phyloP scores from a whole-genome alignment of 2,113 vertebrate species.

The Rhinopomastus cyanomelas region DNA sequence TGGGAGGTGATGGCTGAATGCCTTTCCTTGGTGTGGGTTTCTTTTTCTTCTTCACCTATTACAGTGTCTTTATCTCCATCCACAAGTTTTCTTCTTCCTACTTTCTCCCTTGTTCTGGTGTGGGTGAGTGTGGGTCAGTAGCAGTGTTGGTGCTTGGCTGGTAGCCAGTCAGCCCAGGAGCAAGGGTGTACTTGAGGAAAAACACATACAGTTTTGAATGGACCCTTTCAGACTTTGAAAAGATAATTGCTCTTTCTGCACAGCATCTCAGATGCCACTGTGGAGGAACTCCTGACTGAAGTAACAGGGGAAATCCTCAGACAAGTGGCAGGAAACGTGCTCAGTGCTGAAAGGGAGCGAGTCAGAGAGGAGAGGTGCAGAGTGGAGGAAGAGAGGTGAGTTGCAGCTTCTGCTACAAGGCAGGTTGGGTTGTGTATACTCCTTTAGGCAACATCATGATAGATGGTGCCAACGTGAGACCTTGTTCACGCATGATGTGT shows the following conservation, averaged over 20 bases:
- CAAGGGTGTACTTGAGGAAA: not conserved
- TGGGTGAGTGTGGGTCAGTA: not conserved
- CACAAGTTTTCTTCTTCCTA: not conserved
- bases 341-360: conserved; percentile 75
- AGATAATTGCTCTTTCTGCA: not conserved
- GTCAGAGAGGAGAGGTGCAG: conserved; percentile 79
- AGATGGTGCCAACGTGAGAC: not conserved
- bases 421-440: not conserved
- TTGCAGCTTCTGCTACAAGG: not conserved
- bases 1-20: not conserved
- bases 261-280: conserved; percentile 76
- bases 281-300: conserved; percentile 78
- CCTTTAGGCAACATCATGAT: accelerated
- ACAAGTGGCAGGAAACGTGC: conserved; percentile 67
- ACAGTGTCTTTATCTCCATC: not conserved
- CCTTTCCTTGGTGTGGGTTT: not conserved
- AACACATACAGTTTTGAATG: not conserved
- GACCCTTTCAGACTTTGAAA: not conserved
- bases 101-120: not conserved
- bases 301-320: conserved; percentile 74
- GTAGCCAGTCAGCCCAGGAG: not conserved
- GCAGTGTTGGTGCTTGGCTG: not conserved
- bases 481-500: not conserved
- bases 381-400: conserved; percentile 86
- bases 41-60: not conserved